These are phyloP conservation scores for Laterallus jamaicensis DNA, from an alignment of 2,113 vertebrate species.

Conservation along the genomic window DNA sequence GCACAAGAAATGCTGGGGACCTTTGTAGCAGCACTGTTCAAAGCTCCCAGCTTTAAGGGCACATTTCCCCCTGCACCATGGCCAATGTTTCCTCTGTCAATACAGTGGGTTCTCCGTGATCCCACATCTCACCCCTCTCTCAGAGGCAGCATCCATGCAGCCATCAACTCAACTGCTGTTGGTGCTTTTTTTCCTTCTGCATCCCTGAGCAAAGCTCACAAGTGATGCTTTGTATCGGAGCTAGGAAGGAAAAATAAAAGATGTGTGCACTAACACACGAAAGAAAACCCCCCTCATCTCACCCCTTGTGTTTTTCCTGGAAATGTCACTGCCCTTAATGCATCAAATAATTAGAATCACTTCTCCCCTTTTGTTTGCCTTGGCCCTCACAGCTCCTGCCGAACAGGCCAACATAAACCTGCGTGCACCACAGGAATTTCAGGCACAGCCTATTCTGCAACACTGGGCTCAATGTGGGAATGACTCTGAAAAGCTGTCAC, in stretches of 20 bases:
- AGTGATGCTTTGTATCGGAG: neutral
- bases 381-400: neutral
- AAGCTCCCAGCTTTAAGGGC: neutral
- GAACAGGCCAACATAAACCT: conserved; percentile 33
- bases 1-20: neutral
- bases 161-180: neutral
- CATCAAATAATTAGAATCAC: neutral
- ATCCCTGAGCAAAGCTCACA: neutral
- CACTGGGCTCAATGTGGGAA: neutral
- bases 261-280: neutral
- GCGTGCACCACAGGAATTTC: neutral
- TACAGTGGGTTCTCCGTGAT: accelerated
- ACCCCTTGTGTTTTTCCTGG: conserved; percentile 16
- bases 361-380: conserved; percentile 38
- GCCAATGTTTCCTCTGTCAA: neutral
- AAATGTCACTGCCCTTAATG: neutral
- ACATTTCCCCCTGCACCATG: neutral
- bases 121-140: neutral
- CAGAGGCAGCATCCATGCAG: accelerated
- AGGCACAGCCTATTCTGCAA: neutral
- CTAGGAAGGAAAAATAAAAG: neutral
- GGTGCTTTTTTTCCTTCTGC: neutral
- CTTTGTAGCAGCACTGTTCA: neutral
- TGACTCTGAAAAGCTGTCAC: neutral
- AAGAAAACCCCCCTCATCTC: neutral